Evolutionary conservation across 2,797 vertebrate species (phyloP).

Genomic region (Leptoclinus maculatus): DNA sequence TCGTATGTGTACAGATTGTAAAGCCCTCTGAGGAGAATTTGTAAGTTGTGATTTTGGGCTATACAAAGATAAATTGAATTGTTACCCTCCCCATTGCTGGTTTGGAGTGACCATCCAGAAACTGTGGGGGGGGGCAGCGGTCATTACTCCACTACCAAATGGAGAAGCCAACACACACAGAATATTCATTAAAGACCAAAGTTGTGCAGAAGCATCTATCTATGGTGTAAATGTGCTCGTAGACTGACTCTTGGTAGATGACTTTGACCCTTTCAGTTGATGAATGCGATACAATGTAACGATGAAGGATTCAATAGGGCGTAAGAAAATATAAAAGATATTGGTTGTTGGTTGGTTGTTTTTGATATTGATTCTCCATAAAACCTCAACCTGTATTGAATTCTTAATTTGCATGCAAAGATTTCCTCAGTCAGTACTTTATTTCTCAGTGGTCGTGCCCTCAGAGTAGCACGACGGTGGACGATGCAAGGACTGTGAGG

Average conservation of each 20-base stretch:
- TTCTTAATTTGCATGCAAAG: not conserved
- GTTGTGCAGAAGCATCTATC: not conserved
- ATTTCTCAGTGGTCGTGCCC: too few species aligned
- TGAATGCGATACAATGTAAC: not conserved
- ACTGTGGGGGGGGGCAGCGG: not conserved
- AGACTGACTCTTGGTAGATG: not conserved
- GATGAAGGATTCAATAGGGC: too few species aligned
- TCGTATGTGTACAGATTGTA: too few species aligned
- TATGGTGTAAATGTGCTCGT: not conserved
- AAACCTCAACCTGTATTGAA: not conserved
- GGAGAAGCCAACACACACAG: not conserved
- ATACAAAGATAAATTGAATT: too few species aligned
- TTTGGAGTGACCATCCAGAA: slow-evolving; percentile 1
- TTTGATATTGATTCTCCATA: not conserved
- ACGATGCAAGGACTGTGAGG: too few species aligned
- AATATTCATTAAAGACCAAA: not conserved
- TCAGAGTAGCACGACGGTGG: too few species aligned
- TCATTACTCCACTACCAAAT: not conserved
- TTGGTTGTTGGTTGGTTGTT: not conserved
- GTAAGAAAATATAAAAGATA: not conserved
- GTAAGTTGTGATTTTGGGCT: too few species aligned
- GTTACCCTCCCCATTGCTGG: not conserved
- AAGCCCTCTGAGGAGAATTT: too few species aligned
- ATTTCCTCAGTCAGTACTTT: not conserved
- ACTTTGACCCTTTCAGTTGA: not conserved